Conservation (phyloP, 2,113 vertebrate genomes). For the Choloepus hoffmanni region DNA sequence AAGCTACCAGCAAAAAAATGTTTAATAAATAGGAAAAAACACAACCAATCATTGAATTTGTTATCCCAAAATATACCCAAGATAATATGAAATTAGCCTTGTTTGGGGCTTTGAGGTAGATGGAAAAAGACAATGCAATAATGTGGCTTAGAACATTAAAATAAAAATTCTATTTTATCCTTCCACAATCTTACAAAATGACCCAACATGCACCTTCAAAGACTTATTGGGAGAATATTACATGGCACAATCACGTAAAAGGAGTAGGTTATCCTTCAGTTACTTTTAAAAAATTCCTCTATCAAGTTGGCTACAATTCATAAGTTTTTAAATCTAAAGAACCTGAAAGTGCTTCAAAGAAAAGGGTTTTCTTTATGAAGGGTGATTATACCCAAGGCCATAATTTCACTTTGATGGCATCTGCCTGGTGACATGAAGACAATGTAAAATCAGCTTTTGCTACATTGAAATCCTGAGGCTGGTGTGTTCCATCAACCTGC, state of each 20-base stretch:
- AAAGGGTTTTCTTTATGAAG: not conserved
- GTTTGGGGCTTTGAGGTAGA: not conserved
- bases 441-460: not conserved
- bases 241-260: not conserved
- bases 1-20: not conserved
- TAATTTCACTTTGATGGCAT: not conserved
- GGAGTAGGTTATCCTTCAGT: not conserved
- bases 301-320: not conserved
- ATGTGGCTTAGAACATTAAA: not conserved
- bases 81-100: not conserved
- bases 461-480: not conserved
- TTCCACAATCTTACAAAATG: not conserved
- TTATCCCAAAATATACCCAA: not conserved
- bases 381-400: too few relatives aligned
- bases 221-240: not conserved
- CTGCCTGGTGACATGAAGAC: not conserved
- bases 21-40: not conserved
- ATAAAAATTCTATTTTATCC: not conserved
- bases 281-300: not conserved
- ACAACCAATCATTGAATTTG: not conserved
- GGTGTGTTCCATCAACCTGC: not conserved
- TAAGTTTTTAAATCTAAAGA: not conserved
- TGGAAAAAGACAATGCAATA: not conserved
- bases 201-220: not conserved
- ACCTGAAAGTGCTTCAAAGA: not conserved